phyloP scores from a whole-genome alignment of 2,113 vertebrate genomes.

The Myotis brandtii region DNA sequence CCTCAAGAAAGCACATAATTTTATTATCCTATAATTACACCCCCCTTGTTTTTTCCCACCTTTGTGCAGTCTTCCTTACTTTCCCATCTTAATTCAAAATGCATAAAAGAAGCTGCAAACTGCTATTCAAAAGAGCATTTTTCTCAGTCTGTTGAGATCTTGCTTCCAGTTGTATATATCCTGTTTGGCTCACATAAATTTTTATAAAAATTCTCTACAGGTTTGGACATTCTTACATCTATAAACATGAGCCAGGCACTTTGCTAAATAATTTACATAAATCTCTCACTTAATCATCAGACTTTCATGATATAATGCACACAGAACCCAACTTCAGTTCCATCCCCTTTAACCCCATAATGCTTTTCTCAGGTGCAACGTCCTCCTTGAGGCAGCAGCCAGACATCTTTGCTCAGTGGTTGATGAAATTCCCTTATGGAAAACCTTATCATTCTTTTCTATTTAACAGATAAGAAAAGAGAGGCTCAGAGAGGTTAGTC shows the following conservation, averaged over 20 bases:
- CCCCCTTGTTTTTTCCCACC: neutral
- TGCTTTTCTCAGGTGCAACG: neutral
- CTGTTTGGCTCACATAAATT: neutral
- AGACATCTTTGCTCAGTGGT: neutral
- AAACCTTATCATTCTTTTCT: neutral
- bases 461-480: constrained; percentile 17
- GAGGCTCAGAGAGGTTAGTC: constrained; percentile 9
- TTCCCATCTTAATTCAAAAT: neutral
- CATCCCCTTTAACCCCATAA: neutral
- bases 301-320: neutral
- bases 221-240: neutral
- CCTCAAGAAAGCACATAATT: neutral
- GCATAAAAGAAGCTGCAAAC: neutral
- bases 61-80: neutral
- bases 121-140: neutral
- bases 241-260: neutral
- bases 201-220: neutral
- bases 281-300: neutral
- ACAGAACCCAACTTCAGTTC: neutral
- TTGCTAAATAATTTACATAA: neutral
- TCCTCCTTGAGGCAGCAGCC: neutral
- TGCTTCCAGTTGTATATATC: neutral
- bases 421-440: neutral
- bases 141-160: neutral
- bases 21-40: neutral